These are phyloP conservation scores for Barbus barbus DNA, from an alignment of 2,113 vertebrate species.

Conservation along the genomic window DNA sequence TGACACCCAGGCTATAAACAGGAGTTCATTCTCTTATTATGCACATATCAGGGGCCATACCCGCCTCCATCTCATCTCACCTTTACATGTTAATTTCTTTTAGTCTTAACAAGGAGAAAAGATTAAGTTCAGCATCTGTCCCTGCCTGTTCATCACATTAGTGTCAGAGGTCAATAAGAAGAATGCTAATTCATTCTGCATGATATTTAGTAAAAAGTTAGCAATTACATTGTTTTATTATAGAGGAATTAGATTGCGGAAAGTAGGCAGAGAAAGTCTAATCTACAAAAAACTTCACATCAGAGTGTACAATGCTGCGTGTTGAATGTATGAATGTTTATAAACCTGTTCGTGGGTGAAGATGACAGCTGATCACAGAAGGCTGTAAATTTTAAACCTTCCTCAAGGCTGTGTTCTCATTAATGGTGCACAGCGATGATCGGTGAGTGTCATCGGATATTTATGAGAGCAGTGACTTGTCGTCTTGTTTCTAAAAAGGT, in stretches of 20 bases:
- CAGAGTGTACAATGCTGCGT: not conserved
- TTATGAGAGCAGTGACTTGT: slow-evolving; percentile 17
- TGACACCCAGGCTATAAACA: slow-evolving; percentile 27
- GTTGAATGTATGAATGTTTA: not conserved
- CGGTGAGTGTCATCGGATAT: slow-evolving; percentile 33
- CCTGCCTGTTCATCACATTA: not conserved
- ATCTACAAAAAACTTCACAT: not conserved
- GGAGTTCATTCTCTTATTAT: slow-evolving; percentile 43
- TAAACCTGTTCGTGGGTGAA: not conserved
- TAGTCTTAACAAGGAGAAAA: not conserved
- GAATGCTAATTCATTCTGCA: not conserved
- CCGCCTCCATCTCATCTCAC: not conserved
- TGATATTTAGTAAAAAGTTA: not conserved
- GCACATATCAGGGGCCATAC: not conserved
- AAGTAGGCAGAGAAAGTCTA: not conserved
- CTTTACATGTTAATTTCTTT: slow-evolving; percentile 2
- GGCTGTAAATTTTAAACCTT: slow-evolving; percentile 11
- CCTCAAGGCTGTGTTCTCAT: slow-evolving; percentile 37
- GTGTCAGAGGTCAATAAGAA: not conserved
- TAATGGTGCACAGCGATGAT: slow-evolving; percentile 17
- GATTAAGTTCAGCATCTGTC: not conserved
- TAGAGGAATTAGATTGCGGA: not conserved
- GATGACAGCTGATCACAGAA: slow-evolving; percentile 26
- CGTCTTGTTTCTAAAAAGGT: slow-evolving; percentile 64
- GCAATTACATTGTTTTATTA: not conserved